Percentiles rank a stretch among this genome's conserved stretches.
Conservation (phyloP, 2,113 vertebrate genomes). For the Meriones unguiculatus region DNA sequence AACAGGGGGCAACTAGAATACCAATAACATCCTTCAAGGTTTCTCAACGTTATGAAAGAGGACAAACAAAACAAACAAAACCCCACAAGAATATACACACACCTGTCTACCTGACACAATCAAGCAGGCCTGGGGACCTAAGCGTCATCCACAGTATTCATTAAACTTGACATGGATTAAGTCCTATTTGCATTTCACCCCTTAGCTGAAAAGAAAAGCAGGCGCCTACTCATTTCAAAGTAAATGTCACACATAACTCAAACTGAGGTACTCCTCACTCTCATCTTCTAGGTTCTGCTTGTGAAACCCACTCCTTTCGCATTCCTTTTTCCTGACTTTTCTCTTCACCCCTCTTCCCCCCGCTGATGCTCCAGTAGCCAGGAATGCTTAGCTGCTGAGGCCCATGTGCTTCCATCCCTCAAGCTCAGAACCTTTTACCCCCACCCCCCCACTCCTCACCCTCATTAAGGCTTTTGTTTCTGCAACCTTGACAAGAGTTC, state of each 20-base stretch:
- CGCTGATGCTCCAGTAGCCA: no score
- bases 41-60: background rate
- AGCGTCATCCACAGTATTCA: background rate
- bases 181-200: background rate
- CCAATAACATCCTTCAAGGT: background rate
- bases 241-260: background rate
- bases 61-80: background rate
- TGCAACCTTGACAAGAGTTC: background rate
- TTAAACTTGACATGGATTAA: background rate
- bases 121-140: background rate
- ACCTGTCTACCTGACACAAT: background rate
- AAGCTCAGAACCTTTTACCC: background rate
- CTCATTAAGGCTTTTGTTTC: background rate
- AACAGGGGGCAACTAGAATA: constrained; percentile 59
- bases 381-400: background rate
- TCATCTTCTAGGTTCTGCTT: background rate
- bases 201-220: background rate
- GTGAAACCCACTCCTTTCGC: background rate
- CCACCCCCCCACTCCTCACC: no score
- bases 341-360: background rate
- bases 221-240: background rate
- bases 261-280: background rate
- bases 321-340: background rate
- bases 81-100: background rate
- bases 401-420: background rate